Evolutionary conservation across 2,888 invertebrate species (phyloP).

Genomic region (Cephus nigrinus): DNA sequence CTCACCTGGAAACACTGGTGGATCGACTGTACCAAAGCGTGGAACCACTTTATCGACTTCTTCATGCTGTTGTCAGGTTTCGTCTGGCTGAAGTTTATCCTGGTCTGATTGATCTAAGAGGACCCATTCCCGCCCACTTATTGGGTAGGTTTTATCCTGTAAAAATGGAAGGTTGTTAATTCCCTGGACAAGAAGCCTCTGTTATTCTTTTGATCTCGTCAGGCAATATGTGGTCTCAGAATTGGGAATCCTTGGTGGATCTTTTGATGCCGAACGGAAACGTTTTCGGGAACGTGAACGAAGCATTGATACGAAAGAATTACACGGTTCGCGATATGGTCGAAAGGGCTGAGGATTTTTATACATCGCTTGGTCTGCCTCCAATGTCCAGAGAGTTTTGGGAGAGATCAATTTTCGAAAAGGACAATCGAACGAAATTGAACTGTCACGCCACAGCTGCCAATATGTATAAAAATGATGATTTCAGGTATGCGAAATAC

Average conservation of each 20-base stretch:
- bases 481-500: constrained; percentile 71
- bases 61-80: constrained; percentile 80
- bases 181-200: no score
- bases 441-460: constrained; percentile 79
- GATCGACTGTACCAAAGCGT: constrained; percentile 70
- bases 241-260: constrained; percentile 73
- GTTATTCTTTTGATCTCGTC: constrained; percentile 18
- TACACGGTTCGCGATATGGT: constrained; percentile 74
- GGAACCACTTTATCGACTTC: constrained; percentile 74
- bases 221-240: constrained; percentile 80
- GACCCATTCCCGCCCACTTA: constrained; percentile 77
- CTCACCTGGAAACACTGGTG: constrained; percentile 70
- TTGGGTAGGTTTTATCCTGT: constrained; percentile 67
- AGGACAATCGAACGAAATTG: constrained; percentile 58
- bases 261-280: constrained; percentile 66
- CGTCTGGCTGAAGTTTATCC: constrained; percentile 71
- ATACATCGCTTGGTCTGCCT: constrained; percentile 74
- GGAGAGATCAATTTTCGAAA: constrained; percentile 70
- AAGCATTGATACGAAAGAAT: constrained; percentile 68
- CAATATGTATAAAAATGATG: constrained; percentile 75
- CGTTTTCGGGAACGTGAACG: constrained; percentile 67
- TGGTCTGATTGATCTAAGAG: constrained; percentile 67
- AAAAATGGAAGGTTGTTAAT: not conserved
- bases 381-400: constrained; percentile 74
- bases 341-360: constrained; percentile 75